Conservation (phyloP, 1,140 invertebrate genomes). For the Brachionus plicatilis region DNA sequence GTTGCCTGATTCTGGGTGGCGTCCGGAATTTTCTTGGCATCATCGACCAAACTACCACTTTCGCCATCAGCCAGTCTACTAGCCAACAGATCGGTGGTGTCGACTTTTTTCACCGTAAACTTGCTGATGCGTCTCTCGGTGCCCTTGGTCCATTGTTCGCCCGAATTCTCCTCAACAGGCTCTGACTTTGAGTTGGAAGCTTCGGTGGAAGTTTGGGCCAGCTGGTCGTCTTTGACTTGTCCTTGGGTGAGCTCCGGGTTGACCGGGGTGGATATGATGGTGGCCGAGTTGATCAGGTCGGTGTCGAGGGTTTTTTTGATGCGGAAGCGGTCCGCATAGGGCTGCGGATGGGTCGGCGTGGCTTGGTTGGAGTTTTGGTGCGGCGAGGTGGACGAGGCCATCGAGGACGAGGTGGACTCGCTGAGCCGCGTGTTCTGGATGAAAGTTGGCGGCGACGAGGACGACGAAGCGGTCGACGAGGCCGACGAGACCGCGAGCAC, state of each 20-base stretch:
- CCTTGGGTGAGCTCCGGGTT: not conserved
- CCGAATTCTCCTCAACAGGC: not conserved
- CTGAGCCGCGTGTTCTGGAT: not conserved
- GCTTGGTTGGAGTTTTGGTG: not conserved
- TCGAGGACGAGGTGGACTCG: not conserved
- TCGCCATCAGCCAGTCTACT: not conserved
- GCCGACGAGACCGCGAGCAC: not conserved
- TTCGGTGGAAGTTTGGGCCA: not conserved
- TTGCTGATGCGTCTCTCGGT: slow-evolving; percentile 31
- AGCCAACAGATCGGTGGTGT: not conserved
- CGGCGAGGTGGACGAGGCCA: not conserved
- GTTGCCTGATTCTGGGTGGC: not conserved
- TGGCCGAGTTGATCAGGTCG: not conserved
- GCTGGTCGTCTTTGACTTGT: not conserved
- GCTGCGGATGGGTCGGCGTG: not conserved
- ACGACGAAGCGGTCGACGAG: not conserved
- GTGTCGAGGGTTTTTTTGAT: slow-evolving; percentile 7
- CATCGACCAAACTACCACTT: not conserved
- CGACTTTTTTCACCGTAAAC: slow-evolving; percentile 40
- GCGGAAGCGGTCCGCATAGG: not conserved
- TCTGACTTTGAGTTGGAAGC: not conserved
- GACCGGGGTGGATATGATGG: not conserved
- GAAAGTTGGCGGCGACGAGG: slow-evolving; percentile 8
- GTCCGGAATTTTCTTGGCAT: not conserved
- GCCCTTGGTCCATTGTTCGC: not conserved